Percentiles rank a stretch among this genome's conserved stretches.
phyloP scores from a whole-genome alignment of 2,888 invertebrate genomes.

The Drosophila atripex region DNA sequence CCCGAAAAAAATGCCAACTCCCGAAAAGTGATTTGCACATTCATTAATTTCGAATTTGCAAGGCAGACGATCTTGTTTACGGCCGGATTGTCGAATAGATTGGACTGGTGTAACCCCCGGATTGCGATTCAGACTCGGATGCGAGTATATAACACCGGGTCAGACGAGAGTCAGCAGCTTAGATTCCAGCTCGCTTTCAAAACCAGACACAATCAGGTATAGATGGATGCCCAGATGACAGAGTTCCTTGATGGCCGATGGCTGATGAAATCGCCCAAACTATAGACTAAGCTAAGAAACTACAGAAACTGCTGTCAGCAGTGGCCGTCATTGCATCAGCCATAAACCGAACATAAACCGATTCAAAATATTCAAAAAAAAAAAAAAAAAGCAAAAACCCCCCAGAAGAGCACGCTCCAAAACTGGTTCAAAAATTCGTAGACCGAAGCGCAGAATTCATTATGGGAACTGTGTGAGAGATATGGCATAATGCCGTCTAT shows the following conservation, averaged over 20 bases:
- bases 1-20: conserved; percentile 13
- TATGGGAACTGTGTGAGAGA: not conserved
- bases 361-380: not conserved
- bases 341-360: conserved; percentile 15
- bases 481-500: conserved; percentile 12
- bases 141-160: conserved; percentile 22
- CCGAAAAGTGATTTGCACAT: conserved; percentile 33
- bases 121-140: not conserved
- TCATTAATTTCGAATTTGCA: conserved; percentile 37
- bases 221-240: not conserved
- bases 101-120: conserved; percentile 20
- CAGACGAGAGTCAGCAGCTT: conserved; percentile 29
- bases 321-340: conserved; percentile 38
- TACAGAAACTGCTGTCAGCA: conserved; percentile 14
- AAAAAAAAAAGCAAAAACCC: conserved; percentile 1
- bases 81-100: not conserved
- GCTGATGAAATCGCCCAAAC: conserved; percentile 40
- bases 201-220: not conserved
- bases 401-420: not conserved
- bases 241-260: not conserved
- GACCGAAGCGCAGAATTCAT: no score
- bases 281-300: conserved; percentile 26
- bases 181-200: conserved; percentile 12
- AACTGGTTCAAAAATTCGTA: conserved; percentile 26
- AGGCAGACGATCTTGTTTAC: conserved; percentile 28